phyloP scores from a whole-genome alignment of 1,140 invertebrate genomes.

The Plectus sambesii region DNA sequence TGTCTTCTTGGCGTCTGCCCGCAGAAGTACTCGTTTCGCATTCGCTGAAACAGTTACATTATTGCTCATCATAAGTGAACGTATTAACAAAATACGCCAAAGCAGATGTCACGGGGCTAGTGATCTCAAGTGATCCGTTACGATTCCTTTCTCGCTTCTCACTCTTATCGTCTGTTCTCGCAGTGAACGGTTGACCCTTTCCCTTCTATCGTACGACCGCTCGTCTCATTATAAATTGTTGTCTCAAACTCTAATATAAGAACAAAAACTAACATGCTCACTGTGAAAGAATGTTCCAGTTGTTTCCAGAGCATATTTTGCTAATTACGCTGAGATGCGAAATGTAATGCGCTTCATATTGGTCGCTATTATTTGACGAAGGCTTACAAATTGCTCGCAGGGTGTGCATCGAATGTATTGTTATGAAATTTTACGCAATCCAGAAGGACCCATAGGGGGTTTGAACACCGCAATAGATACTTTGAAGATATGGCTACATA shows the following conservation, averaged over 20 bases:
- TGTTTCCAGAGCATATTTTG: too few species aligned
- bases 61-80: too few species aligned
- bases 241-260: too few species aligned
- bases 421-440: slow-evolving; percentile 8
- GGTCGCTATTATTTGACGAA: slow-evolving; percentile 21
- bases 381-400: slow-evolving; percentile 14
- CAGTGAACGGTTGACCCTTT: too few species aligned
- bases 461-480: neutral
- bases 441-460: neutral
- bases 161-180: neutral
- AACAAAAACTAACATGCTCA: too few species aligned
- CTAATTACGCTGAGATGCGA: too few species aligned
- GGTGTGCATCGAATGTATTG: slow-evolving; percentile 14
- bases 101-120: slow-evolving; percentile 1
- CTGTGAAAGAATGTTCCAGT: too few species aligned
- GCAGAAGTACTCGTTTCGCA: slow-evolving; percentile 26
- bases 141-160: neutral
- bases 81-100: slow-evolving; percentile 8
- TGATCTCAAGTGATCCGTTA: neutral
- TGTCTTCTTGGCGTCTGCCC: slow-evolving; percentile 32
- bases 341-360: too few species aligned
- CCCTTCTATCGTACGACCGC: too few species aligned
- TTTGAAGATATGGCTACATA: neutral
- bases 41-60: slow-evolving; percentile 30
- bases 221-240: too few species aligned